A percentile compares a stretch with the other conserved stretches of the same genome.
Evolutionary conservation across 2,888 invertebrate genomes (phyloP).

Genomic region (Aporophyla nigra): DNA sequence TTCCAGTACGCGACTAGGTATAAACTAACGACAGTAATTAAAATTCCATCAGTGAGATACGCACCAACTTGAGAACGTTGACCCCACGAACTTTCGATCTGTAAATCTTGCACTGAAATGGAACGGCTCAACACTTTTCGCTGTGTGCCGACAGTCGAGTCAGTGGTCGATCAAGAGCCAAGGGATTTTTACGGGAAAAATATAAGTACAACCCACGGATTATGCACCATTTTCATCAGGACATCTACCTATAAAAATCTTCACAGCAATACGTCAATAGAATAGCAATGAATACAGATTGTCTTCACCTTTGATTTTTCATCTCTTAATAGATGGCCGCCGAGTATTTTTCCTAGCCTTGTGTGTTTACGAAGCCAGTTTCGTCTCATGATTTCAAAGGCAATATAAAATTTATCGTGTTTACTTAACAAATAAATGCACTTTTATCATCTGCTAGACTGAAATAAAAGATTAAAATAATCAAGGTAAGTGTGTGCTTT

Average conservation of each 20-base stretch:
- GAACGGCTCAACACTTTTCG: slow-evolving; percentile 57
- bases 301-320: slow-evolving; percentile 33
- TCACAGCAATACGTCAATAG: slow-evolving; percentile 27
- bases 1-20: slow-evolving; percentile 10
- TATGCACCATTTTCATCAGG: slow-evolving; percentile 46
- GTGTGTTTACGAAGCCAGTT: slow-evolving; percentile 50
- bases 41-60: slow-evolving; percentile 56
- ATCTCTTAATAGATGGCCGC: slow-evolving; percentile 43
- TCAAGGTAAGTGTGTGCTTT: slow-evolving; percentile 77
- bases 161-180: slow-evolving; percentile 61
- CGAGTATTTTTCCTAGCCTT: slow-evolving; percentile 62
- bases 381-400: slow-evolving; percentile 75
- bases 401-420: slow-evolving; percentile 76
- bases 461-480: slow-evolving; percentile 80
- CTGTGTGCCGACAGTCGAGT: slow-evolving; percentile 52
- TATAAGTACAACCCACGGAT: slow-evolving; percentile 26
- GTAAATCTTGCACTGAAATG: slow-evolving; percentile 70
- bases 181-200: slow-evolving; percentile 37
- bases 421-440: slow-evolving; percentile 80
- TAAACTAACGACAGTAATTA: slow-evolving; percentile 52
- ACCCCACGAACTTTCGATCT: slow-evolving; percentile 69
- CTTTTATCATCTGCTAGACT: slow-evolving; percentile 74
- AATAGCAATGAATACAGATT: slow-evolving; percentile 22
- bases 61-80: slow-evolving; percentile 58
- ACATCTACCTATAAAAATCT: slow-evolving; percentile 52